phyloP scores from a whole-genome alignment of 1,140 invertebrate genomes.

The Linepithema humile region DNA sequence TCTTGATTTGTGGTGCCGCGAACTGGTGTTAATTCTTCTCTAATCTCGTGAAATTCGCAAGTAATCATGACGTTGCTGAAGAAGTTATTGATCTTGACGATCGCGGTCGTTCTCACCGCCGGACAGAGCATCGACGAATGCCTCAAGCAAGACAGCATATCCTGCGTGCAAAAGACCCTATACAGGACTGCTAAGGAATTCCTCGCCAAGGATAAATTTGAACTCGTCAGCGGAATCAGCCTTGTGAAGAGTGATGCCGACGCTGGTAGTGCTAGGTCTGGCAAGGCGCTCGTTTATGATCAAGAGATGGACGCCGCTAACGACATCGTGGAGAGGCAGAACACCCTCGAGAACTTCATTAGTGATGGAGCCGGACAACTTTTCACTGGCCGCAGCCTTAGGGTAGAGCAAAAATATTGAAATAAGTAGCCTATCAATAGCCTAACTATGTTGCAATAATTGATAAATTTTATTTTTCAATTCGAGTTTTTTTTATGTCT shows the following conservation, averaged over 20 bases:
- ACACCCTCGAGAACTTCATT: slow-evolving; percentile 86
- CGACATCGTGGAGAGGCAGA: slow-evolving; percentile 85
- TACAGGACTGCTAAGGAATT: slow-evolving; percentile 87
- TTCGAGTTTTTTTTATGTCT: not conserved
- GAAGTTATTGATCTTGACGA: slow-evolving; percentile 67
- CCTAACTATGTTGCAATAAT: not conserved
- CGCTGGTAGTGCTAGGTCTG: slow-evolving; percentile 78
- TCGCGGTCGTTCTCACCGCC: slow-evolving; percentile 67
- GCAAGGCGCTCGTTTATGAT: slow-evolving; percentile 81
- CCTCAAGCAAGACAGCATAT: slow-evolving; percentile 87
- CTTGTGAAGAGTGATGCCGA: slow-evolving; percentile 84
- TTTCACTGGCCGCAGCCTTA: slow-evolving; percentile 85
- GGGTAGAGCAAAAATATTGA: slow-evolving; percentile 70
- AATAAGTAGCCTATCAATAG: not conserved
- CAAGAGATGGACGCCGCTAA: slow-evolving; percentile 83
- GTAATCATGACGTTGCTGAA: slow-evolving; percentile 68
- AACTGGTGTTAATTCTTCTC: not conserved
- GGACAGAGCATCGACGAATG: slow-evolving; percentile 84
- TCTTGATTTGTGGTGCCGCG: slow-evolving; percentile 21
- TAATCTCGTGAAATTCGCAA: slow-evolving; percentile 23
- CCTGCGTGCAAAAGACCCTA: slow-evolving; percentile 87
- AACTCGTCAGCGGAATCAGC: slow-evolving; percentile 86
- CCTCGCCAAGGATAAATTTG: slow-evolving; percentile 86
- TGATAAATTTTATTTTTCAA: not conserved
- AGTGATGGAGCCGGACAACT: slow-evolving; percentile 85